Evolutionary conservation across 2,888 invertebrate species (phyloP).

Genomic region (Serripes groenlandicus): DNA sequence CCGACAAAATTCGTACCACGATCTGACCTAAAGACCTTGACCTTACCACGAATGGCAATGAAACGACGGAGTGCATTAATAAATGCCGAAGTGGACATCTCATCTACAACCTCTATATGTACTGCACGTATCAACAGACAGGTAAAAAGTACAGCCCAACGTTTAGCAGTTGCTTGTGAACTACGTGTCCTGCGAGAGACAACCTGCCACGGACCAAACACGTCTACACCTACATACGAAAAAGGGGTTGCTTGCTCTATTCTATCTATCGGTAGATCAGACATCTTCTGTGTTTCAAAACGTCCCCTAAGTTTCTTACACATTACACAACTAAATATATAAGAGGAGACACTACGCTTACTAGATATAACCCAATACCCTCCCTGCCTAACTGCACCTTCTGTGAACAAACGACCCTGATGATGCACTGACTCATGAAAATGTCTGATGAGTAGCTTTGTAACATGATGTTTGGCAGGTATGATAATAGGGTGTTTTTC

Average conservation of each 20-base stretch:
- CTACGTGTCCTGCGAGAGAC: conserved; percentile 50
- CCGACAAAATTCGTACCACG: conserved; percentile 65
- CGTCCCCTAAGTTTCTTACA: conserved; percentile 58
- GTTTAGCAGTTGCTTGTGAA: conserved; percentile 48
- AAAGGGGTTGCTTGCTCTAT: conserved; percentile 45
- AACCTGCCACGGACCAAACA: conserved; percentile 63
- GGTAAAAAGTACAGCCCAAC: conserved; percentile 68
- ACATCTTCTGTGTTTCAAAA: conserved; percentile 56
- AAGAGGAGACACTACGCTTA: conserved; percentile 52
- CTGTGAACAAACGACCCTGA: too few relatives aligned
- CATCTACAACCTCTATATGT: conserved; percentile 65
- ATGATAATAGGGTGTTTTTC: too few relatives aligned
- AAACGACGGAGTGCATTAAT: conserved; percentile 61
- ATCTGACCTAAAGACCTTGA: conserved; percentile 54
- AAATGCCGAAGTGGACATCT: conserved; percentile 59
- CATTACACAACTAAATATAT: conserved; percentile 52
- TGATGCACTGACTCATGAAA: too few relatives aligned
- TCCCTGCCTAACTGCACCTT: too few relatives aligned
- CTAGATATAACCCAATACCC: conserved; percentile 64
- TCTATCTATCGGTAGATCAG: conserved; percentile 59
- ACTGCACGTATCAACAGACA: conserved; percentile 61
- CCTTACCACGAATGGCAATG: conserved; percentile 57
- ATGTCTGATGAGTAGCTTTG: too few relatives aligned
- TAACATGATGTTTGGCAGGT: too few relatives aligned
- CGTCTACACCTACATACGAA: conserved; percentile 58